Percentiles rank a stretch among this genome's conserved stretches.
Evolutionary conservation across 2,797 vertebrate species (phyloP).

Genomic region (Etheostoma nigrum): DNA sequence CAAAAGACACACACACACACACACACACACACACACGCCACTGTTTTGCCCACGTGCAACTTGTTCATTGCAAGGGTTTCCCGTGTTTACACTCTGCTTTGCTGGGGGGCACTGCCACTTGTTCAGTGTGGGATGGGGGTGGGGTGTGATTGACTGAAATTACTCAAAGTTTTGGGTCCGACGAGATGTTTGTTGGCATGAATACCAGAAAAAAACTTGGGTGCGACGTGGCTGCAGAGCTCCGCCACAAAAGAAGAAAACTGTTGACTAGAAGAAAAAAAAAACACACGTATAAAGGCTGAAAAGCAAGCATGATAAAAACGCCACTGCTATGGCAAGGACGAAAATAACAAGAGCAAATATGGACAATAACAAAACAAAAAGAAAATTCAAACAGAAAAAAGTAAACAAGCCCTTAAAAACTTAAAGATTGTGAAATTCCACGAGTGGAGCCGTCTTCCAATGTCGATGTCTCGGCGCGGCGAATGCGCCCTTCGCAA

Average conservation of each 20-base stretch:
- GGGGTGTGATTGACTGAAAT: constrained; percentile 35
- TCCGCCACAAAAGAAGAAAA: constrained; percentile 61
- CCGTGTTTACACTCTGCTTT: constrained; percentile 75
- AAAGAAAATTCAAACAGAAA: constrained; percentile 45
- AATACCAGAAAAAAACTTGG: constrained; percentile 54
- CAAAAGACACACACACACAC: constrained; percentile 34
- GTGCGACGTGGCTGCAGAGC: constrained; percentile 62
- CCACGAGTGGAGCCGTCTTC: constrained; percentile 77
- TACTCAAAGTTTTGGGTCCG: constrained; percentile 65
- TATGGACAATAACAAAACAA: constrained; percentile 43
- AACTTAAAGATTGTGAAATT: constrained; percentile 62
- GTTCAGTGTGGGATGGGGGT: constrained; percentile 42
- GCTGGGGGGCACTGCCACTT: constrained; percentile 56
- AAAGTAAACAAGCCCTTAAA: constrained; percentile 40
- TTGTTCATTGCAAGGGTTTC: constrained; percentile 71
- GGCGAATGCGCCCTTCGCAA: constrained; percentile 95
- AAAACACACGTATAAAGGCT: constrained; percentile 25
- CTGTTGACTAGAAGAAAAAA: constrained; percentile 31
- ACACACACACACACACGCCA: constrained; percentile 39
- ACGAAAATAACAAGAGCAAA: constrained; percentile 59
- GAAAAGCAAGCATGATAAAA: constrained; percentile 63
- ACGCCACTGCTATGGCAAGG: constrained; percentile 47
- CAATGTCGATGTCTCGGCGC: constrained; percentile 69
- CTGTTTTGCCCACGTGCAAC: constrained; percentile 80
- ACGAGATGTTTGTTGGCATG: constrained; percentile 60